phyloP scores from a whole-genome alignment of 1,140 invertebrate genomes.

The Andricus grossulariae region DNA sequence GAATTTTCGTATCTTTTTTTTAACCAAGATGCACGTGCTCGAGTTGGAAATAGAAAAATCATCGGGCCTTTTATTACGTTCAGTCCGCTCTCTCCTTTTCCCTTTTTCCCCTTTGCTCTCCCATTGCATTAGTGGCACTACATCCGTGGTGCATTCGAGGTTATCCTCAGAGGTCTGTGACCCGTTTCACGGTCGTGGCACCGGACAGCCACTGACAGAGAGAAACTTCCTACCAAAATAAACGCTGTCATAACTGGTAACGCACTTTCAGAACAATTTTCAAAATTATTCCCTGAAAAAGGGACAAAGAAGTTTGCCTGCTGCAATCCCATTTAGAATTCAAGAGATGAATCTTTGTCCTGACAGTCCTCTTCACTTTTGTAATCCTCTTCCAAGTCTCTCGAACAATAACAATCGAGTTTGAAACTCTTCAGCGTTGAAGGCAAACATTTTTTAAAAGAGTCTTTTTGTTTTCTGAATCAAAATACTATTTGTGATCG shows the following conservation, averaged over 20 bases:
- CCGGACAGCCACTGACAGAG: slow-evolving; percentile 25
- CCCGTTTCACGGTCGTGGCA: slow-evolving; percentile 55
- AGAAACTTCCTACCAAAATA: slow-evolving; percentile 39
- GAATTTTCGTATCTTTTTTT: slow-evolving; percentile 8
- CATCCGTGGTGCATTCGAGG: slow-evolving; percentile 40
- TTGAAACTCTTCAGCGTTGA: too few relatives aligned
- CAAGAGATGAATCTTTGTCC: too few relatives aligned
- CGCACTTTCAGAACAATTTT: slow-evolving; percentile 1
- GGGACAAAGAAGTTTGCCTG: slow-evolving; percentile 7
- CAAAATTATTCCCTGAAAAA: slow-evolving; percentile 10
- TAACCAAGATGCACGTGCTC: slow-evolving; percentile 10
- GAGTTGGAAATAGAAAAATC: slow-evolving; percentile 21
- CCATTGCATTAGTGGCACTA: slow-evolving; percentile 38
- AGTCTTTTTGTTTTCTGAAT: too few relatives aligned
- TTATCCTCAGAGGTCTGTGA: slow-evolving; percentile 51
- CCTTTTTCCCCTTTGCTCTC: slow-evolving; percentile 26
- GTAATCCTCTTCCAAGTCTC: too few relatives aligned
- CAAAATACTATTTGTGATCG: too few relatives aligned
- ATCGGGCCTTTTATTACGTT: slow-evolving; percentile 24
- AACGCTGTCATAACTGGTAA: slow-evolving; percentile 30
- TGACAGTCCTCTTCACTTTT: too few relatives aligned
- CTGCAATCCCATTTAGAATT: slow-evolving; percentile 10
- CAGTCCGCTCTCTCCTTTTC: slow-evolving; percentile 8
- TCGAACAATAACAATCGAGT: too few relatives aligned
- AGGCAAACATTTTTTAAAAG: too few relatives aligned